Evolutionary conservation across 2,888 invertebrate species (phyloP).

Genomic region (Balanococcus diminutus): DNA sequence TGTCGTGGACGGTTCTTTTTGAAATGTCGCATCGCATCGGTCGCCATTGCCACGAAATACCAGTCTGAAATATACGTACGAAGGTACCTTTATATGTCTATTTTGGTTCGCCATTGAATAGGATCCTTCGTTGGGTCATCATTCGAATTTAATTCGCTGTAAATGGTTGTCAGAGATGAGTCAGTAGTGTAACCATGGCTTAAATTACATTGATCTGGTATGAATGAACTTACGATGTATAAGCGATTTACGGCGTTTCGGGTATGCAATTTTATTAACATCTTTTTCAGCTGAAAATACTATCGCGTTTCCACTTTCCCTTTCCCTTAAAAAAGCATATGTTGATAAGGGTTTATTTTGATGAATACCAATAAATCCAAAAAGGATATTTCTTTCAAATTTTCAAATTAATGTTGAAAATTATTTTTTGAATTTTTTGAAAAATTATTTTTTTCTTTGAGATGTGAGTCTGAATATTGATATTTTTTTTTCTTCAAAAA

Average conservation of each 20-base stretch:
- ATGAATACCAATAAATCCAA: too few relatives aligned
- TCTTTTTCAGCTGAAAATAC: background rate
- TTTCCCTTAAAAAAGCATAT: too few relatives aligned
- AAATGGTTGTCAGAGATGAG: background rate
- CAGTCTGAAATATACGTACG: background rate
- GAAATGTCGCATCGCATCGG: background rate
- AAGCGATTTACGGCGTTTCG: background rate
- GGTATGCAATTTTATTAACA: constrained; percentile 11
- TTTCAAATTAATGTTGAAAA: too few relatives aligned
- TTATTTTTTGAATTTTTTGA: too few relatives aligned
- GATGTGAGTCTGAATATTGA: too few relatives aligned
- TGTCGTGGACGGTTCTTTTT: background rate
- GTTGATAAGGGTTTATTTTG: too few relatives aligned
- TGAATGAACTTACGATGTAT: background rate
- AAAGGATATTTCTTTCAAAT: too few relatives aligned
- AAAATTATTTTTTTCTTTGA: too few relatives aligned
- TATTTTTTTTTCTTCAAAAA: too few relatives aligned
- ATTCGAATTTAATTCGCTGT: background rate
- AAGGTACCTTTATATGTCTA: background rate
- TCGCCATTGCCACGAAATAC: background rate
- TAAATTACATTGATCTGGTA: too few relatives aligned
- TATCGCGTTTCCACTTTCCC: too few relatives aligned
- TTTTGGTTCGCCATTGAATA: background rate
- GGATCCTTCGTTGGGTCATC: background rate
- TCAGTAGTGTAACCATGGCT: too few relatives aligned